Percentiles rank a stretch among this genome's conserved stretches.
These are phyloP conservation scores for Porites lobata DNA, from an alignment of 92 coral and sea anemone genomes.

Conservation along the genomic window DNA sequence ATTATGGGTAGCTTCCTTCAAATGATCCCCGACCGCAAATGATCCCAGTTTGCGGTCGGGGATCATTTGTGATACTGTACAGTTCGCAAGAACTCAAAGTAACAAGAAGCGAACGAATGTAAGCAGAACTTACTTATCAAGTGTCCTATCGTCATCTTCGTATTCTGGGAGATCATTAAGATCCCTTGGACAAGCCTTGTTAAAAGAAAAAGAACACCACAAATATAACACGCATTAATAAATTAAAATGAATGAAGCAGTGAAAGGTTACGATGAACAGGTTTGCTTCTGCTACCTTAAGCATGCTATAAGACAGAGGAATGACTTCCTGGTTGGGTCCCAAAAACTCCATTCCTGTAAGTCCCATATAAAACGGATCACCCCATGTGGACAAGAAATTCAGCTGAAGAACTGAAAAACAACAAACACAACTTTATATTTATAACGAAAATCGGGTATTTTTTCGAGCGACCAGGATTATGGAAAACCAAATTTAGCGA, in stretches of 20 bases:
- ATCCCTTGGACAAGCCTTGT: conserved; percentile 91
- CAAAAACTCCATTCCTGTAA: conserved; percentile 90
- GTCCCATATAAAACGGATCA: conserved; percentile 90
- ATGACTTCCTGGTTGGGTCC: conserved; percentile 71
- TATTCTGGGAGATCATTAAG: conserved; percentile 95
- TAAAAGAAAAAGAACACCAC: not conserved
- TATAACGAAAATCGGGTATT: not conserved
- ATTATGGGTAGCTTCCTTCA: too few species aligned
- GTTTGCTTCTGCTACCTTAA: conserved; percentile 66
- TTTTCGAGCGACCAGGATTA: not conserved
- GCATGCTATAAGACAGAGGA: conserved; percentile 80
- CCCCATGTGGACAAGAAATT: conserved; percentile 95
- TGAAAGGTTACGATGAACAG: not conserved
- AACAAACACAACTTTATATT: too few species aligned
- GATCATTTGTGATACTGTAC: too few species aligned
- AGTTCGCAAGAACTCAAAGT: too few species aligned
- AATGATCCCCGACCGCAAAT: too few species aligned
- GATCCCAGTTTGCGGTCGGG: too few species aligned
- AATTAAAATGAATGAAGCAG: not conserved
- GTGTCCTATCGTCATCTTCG: conserved; percentile 94
- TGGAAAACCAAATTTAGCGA: too few species aligned
- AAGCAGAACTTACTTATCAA: conserved; percentile 86
- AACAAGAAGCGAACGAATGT: not conserved
- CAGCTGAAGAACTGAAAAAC: conserved; percentile 80
- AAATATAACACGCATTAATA: not conserved